phyloP scores from a whole-genome alignment of 2,113 vertebrate species.

The Vulpes vulpes region DNA sequence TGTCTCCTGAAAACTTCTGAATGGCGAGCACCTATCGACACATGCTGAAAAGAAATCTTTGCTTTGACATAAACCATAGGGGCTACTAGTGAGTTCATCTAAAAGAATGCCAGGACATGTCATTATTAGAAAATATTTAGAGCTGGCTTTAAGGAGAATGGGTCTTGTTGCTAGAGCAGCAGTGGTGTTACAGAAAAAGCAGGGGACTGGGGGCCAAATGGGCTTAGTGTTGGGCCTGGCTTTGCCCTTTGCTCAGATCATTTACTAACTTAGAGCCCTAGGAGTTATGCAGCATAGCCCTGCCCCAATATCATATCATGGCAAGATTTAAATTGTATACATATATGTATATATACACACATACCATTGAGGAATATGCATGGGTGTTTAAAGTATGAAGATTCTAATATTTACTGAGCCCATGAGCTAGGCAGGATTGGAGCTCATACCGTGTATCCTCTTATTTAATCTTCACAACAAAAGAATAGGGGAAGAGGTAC shows the following conservation, averaged over 20 bases:
- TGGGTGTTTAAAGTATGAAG: neutral
- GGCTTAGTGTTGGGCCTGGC: neutral
- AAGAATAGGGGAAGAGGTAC: neutral
- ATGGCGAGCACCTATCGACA: neutral
- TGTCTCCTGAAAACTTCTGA: slow-evolving; percentile 10
- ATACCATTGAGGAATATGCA: neutral
- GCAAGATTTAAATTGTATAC: neutral
- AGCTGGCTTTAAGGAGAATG: neutral
- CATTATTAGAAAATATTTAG: neutral
- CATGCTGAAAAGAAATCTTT: neutral
- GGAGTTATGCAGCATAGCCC: neutral
- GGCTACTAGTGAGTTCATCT: neutral
- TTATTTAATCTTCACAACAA: neutral
- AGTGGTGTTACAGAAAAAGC: neutral
- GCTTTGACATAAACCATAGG: neutral
- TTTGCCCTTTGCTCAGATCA: neutral
- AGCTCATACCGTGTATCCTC: neutral
- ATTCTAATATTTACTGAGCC: neutral
- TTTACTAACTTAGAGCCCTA: neutral
- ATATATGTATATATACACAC: neutral
- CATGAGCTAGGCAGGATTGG: neutral
- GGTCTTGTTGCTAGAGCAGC: neutral
- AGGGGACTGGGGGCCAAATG: neutral
- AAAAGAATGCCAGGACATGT: neutral
- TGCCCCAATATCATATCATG: neutral